These are phyloP conservation scores for Elephas maximus DNA, from an alignment of 2,113 vertebrate species.

Conservation along the genomic window DNA sequence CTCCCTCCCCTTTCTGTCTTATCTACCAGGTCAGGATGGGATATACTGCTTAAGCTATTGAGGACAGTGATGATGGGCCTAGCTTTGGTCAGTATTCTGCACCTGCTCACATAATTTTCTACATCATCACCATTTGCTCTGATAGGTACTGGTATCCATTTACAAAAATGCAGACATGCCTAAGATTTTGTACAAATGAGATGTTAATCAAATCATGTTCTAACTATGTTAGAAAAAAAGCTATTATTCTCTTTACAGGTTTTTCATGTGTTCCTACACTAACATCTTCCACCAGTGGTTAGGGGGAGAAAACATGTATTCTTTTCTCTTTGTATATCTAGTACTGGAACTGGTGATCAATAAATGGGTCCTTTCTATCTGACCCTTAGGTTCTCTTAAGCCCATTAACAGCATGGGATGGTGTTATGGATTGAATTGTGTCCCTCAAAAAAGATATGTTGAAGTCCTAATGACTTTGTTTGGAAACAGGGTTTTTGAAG, in stretches of 20 bases:
- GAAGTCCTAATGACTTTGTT: neutral
- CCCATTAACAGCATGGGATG: neutral
- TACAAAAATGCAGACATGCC: neutral
- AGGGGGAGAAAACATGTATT: too few relatives aligned
- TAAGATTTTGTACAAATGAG: neutral
- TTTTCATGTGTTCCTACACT: neutral
- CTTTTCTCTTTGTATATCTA: neutral
- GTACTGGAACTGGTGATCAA: neutral
- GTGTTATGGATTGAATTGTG: neutral
- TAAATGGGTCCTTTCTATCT: neutral
- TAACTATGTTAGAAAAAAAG: neutral
- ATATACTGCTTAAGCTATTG: accelerated
- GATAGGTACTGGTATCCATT: neutral
- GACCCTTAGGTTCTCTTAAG: neutral
- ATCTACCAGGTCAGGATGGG: neutral
- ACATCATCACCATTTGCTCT: neutral
- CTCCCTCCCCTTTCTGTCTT: neutral
- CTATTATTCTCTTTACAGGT: neutral
- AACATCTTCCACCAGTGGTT: too few relatives aligned
- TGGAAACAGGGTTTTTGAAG: neutral
- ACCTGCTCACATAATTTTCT: neutral
- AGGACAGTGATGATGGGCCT: neutral
- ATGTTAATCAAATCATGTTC: neutral
- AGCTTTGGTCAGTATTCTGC: neutral
- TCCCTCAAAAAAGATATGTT: neutral